These are phyloP conservation scores for Ellobius talpinus DNA, from an alignment of 2,113 vertebrate species.

Conservation along the genomic window DNA sequence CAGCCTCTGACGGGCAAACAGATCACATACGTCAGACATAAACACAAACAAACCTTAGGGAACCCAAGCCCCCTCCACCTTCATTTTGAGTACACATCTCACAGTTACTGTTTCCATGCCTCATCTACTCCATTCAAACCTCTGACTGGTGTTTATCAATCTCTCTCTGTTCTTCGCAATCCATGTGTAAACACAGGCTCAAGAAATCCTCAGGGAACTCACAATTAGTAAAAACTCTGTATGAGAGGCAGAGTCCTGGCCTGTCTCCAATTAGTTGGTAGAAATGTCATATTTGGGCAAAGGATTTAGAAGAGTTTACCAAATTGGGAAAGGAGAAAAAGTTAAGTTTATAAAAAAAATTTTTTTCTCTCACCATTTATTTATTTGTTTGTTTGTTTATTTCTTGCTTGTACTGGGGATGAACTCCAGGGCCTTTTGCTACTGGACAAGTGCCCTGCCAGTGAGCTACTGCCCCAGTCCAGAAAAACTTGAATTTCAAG, in stretches of 20 bases:
- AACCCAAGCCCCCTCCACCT: not conserved
- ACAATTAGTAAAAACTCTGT: not conserved
- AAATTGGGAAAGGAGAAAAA: not conserved
- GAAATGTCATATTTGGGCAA: not conserved
- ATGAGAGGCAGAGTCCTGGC: not conserved
- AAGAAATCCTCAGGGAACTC: not conserved
- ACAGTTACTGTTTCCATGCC: not conserved
- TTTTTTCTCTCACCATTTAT: not conserved
- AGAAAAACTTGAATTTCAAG: not conserved
- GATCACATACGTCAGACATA: not conserved
- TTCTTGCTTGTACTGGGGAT: not conserved
- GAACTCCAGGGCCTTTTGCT: not conserved
- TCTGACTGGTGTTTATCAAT: not conserved
- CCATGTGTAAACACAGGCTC: not conserved
- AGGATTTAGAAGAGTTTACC: slow-evolving; percentile 20
- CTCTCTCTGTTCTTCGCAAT: slow-evolving; percentile 9
- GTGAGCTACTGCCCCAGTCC: not conserved
- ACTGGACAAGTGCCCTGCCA: not conserved
- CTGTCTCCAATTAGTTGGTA: not conserved
- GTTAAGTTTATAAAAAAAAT: not conserved
- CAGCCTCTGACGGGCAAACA: not conserved
- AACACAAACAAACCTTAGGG: not conserved
- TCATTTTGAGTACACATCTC: not conserved
- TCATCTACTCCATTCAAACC: not conserved
- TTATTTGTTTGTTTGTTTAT: not conserved